phyloP scores from a whole-genome alignment of 2,113 vertebrate species.

The Columba janthina region DNA sequence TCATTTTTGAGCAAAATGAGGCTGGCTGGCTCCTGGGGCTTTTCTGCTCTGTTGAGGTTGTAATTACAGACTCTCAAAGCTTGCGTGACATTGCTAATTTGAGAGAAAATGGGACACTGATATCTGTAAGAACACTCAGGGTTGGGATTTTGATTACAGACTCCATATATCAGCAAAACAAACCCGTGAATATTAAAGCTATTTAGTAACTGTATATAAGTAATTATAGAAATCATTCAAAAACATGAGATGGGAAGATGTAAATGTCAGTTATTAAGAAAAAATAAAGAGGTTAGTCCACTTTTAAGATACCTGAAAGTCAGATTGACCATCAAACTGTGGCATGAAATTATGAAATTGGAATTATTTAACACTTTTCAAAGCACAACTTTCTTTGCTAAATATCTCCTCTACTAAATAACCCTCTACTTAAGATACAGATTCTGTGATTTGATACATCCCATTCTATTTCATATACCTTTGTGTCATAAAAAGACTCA shows the following conservation, averaged over 20 bases:
- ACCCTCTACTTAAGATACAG: background rate
- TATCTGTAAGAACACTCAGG: conserved; percentile 72
- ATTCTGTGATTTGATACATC: background rate
- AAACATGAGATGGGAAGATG: conserved; percentile 44
- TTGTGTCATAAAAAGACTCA: background rate
- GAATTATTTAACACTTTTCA: conserved; percentile 1
- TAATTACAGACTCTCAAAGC: conserved; percentile 77
- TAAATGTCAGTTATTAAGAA: conserved; percentile 60
- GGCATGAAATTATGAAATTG: conserved; percentile 46
- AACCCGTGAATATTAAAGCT: conserved; percentile 53
- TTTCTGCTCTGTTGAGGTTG: conserved; percentile 76
- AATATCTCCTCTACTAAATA: background rate
- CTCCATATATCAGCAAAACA: conserved; percentile 57
- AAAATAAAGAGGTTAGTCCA: conserved; percentile 49
- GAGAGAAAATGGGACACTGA: conserved; percentile 73
- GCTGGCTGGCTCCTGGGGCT: conserved; percentile 59
- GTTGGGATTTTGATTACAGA: conserved; percentile 57
- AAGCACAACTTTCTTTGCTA: background rate
- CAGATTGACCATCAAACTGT: conserved; percentile 57
- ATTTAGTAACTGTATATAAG: conserved; percentile 36
- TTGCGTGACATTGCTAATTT: conserved; percentile 77
- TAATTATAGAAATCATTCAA: conserved; percentile 49
- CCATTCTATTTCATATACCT: background rate
- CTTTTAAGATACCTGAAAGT: conserved; percentile 59
- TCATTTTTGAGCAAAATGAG: conserved; percentile 33